Evolutionary conservation across 1,140 invertebrate genomes (phyloP), one percentile per base, ranked within the genome.

Genomic region (Halesus radiatus): DNA sequence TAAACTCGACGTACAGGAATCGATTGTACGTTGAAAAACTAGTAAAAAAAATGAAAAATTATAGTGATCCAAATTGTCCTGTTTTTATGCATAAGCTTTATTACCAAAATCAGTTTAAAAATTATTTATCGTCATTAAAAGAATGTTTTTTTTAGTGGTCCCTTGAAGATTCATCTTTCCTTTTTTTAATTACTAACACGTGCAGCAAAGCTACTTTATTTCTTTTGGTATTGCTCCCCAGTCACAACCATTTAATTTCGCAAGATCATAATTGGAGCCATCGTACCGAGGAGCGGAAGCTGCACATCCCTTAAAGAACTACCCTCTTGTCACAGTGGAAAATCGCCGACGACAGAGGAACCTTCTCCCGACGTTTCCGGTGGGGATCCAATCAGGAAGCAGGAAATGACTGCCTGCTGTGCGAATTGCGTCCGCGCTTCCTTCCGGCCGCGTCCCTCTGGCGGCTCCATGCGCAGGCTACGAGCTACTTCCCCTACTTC

Each of bases 321-420:
- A 18, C 20, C 20, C 68, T 26, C 50, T 26, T 23, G 68, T 72
- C 37, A 52, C 68, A 70, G 45, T 18, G n/a, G 32, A n/a, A 22
- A 72, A 32, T 52, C 26, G 68, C 45, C 37, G 50, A 53, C 68
- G 53, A 72, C 68, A 72, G 68, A 22, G 45, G 54, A 62, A 50
- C 79, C 58, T 56, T 78, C 77, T 64, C 73, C 37, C 29, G 37
- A 53, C 79, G 26, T 68, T 80, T 83, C 81, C 81, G 73, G 80
- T 73, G 58, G 29, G 81, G 76, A 83, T 83, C 80, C 75, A 83
- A 83, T 83, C 81, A 83, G 81, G 81, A 83, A 78, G 75, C 81
- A 56, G 81, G 81, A 83, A 83, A 83, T 83, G 81, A 77, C 78
- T 80, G 81, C 81, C 81, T 83, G 81, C 81, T 83, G 81, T 74